Percentiles rank a stretch among this genome's conserved stretches.
Evolutionary conservation across 2,797 vertebrate species (phyloP).

Genomic region (Sebastiscus albofasciatus): DNA sequence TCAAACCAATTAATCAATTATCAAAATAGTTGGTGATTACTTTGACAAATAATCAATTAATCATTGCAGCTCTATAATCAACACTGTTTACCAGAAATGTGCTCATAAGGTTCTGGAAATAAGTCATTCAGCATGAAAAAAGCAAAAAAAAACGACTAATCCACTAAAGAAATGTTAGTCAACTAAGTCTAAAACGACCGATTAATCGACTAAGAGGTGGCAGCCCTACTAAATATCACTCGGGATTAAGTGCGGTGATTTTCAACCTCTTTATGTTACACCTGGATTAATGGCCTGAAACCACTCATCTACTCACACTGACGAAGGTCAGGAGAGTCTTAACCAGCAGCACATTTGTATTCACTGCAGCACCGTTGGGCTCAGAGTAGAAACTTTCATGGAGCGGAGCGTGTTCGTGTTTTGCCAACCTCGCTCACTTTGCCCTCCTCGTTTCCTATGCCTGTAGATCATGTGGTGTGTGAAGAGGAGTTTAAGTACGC

Average conservation of each 20-base stretch:
- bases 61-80: no score
- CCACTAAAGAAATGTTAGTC: no score
- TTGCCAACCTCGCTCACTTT: not conserved
- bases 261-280: not conserved
- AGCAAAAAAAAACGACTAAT: no score
- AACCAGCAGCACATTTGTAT: not conserved
- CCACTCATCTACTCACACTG: not conserved
- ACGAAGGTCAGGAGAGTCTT: not conserved
- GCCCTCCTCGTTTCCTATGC: constrained; percentile 37
- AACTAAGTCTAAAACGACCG: no score
- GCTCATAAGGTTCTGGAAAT: no score
- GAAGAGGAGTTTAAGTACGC: constrained; percentile 91
- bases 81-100: no score
- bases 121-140: no score
- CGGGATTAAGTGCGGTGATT: not conserved
- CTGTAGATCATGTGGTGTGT: constrained; percentile 88
- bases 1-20: no score
- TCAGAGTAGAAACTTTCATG: not conserved
- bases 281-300: not conserved
- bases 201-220: no score
- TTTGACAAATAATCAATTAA: no score
- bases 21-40: no score
- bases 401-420: not conserved
- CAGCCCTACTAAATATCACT: no score
- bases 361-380: not conserved